phyloP scores from a whole-genome alignment of 2,888 invertebrate genomes.

The Drosophila neotestacea region DNA sequence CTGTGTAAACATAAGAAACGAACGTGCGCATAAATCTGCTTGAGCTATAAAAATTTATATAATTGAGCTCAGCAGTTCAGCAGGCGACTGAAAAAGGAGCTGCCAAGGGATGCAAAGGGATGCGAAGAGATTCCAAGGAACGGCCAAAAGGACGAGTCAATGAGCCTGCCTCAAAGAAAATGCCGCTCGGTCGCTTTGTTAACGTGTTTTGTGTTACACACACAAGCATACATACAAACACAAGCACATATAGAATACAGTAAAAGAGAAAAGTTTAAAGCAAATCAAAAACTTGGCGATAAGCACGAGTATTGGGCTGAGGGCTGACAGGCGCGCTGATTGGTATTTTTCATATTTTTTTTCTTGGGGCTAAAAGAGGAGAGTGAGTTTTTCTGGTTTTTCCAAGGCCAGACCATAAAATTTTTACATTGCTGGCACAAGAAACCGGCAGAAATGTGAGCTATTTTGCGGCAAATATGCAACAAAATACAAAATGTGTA shows the following conservation, averaged over 20 bases:
- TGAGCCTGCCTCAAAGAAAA: conserved; percentile 69
- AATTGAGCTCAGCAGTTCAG: conserved; percentile 71
- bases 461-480: conserved; percentile 72
- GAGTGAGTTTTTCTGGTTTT: conserved; percentile 20
- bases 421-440: conserved; percentile 64
- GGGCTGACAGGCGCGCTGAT: conserved; percentile 77
- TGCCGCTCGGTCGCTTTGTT: conserved; percentile 51
- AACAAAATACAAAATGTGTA: conserved; percentile 54
- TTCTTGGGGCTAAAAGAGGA: conserved; percentile 3
- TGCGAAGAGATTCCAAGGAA: conserved; percentile 60
- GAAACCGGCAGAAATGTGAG: conserved; percentile 56
- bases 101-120: conserved; percentile 34
- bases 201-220: conserved; percentile 44
- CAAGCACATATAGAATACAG: conserved; percentile 13
- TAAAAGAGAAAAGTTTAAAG: conserved; percentile 70
- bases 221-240: conserved; percentile 11
- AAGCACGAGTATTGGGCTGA: conserved; percentile 74
- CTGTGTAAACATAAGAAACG: conserved; percentile 66
- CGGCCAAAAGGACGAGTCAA: conserved; percentile 33
- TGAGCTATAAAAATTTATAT: conserved; percentile 75
- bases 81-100: conserved; percentile 39
- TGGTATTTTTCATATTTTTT: conserved; percentile 65
- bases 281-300: conserved; percentile 78
- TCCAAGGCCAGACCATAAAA: conserved; percentile 70
- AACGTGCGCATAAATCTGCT: conserved; percentile 74